Base-by-base conservation (phyloP, 2,797 vertebrate genomes). In the Tiaroga cobitis region DNA sequence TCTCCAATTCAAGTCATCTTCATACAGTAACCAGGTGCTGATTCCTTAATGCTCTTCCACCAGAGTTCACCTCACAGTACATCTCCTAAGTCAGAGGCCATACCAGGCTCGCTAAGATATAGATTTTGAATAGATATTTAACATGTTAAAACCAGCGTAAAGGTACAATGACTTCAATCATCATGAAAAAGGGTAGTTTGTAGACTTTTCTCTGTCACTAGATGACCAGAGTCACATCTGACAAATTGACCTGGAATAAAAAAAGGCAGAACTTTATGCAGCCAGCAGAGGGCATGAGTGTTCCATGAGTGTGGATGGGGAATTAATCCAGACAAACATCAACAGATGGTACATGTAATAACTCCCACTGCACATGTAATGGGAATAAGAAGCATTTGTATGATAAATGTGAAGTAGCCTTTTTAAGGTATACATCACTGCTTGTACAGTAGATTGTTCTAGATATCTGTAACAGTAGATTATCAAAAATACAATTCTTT, bases 251-350 rank as follows among this genome's bases (percentile, higher is more conserved):
- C 83, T 81, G 69, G 26, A 65, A 69, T 63, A 39, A 37, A 73
- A 39, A 59, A 18, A 49, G 46, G 34, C 80, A 84, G 15, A 81
- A 78, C 56, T 54, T 56, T 56, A 69, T 29, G 29, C 56, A 65
- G 84, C 78, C 82, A 82, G 75, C 63, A 88, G 88, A 84, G 46
- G 87, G 83, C 77, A 80, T 39, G 69, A n/a, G 63, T 61, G 37
- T 6, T 37, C 21, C 46, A 43, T 18, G 3, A 65, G 21, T 67
- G 32, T 67, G 15, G 26, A 39, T 65, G 29, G 21, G 7, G 61
- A 51, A 56, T 43, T 69, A 78, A 70, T 46, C n/a, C 46, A 39
- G 26, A 84, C 46, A 59, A 69, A 51, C 73, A 29, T 39, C 32
- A 84, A 69, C 46, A 78, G 63, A 84, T 69, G 73, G 49, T 69